phyloP scores from a whole-genome alignment of 2,888 invertebrate genomes.

The Crocallis elinguaria region DNA sequence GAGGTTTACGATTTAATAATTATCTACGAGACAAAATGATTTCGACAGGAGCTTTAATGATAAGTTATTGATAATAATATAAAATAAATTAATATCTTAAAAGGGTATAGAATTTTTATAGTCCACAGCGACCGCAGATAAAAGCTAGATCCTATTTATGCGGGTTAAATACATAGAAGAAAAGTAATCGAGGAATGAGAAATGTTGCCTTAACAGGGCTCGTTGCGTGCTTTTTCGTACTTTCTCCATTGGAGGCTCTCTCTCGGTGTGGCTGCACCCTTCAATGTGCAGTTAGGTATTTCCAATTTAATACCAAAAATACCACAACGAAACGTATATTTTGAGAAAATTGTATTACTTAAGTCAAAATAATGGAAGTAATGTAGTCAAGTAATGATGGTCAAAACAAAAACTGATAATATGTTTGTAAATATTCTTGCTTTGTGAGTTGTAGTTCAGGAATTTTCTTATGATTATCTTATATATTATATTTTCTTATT shows the following conservation, averaged over 20 bases:
- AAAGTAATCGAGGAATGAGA: constrained; percentile 65
- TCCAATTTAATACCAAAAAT: constrained; percentile 37
- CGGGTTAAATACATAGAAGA: constrained; percentile 33
- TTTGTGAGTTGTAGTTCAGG: too few species aligned
- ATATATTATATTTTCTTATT: too few species aligned
- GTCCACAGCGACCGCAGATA: neutral
- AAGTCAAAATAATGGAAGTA: too few species aligned
- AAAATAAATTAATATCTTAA: neutral
- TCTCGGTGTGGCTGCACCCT: constrained; percentile 55
- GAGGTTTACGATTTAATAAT: constrained; percentile 12
- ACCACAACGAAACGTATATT: constrained; percentile 19
- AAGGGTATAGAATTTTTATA: constrained; percentile 1
- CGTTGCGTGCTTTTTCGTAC: constrained; percentile 54
- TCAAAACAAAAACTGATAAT: neutral
- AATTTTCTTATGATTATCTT: too few species aligned
- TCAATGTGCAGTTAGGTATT: constrained; percentile 45
- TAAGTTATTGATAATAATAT: neutral
- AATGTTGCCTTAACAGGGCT: constrained; percentile 77
- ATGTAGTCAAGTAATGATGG: too few species aligned
- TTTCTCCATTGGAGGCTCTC: constrained; percentile 66
- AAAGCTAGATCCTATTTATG: constrained; percentile 24
- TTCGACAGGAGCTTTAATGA: constrained; percentile 4
- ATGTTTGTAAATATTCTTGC: too few species aligned
- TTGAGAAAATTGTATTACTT: neutral
- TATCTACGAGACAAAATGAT: neutral